Conservation (phyloP, 2,888 invertebrate species). For the Amblyteles armatorius region DNA sequence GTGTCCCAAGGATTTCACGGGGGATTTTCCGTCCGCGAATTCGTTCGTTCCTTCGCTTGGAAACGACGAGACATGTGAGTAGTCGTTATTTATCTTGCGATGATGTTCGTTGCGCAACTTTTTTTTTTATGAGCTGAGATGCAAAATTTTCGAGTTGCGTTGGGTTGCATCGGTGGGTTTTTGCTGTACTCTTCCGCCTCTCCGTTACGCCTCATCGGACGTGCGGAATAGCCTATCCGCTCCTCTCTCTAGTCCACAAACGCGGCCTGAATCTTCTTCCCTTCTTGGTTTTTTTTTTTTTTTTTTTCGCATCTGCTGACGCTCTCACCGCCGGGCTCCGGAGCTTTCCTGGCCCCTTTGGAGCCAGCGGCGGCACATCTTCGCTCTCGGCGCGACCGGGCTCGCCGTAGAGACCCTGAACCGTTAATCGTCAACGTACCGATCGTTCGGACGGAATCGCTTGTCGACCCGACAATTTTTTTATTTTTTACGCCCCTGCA, state of each 20-base stretch:
- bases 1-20: conserved; percentile 5
- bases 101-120: background rate
- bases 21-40: conserved; percentile 8
- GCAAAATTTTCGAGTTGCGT: background rate
- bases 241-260: background rate
- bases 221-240: background rate
- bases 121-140: background rate
- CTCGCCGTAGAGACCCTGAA: conserved; percentile 43
- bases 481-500: background rate
- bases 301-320: conserved; percentile 38
- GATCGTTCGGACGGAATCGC: conserved; percentile 44
- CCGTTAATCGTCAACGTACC: conserved; percentile 61
- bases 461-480: conserved; percentile 36
- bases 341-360: conserved; percentile 9
- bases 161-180: background rate
- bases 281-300: background rate
- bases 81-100: conserved; percentile 8
- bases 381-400: conserved; percentile 19
- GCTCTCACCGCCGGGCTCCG: conserved; percentile 39
- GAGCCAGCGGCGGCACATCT: conserved; percentile 27
- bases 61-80: conserved; percentile 43
- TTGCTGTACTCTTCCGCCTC: conserved; percentile 33
- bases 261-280: conserved; percentile 2
- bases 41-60: conserved; percentile 27
- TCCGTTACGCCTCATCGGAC: conserved; percentile 40